phyloP scores from a whole-genome alignment of 1,140 invertebrate genomes.

The Trachymyrmex septentrionalis region DNA sequence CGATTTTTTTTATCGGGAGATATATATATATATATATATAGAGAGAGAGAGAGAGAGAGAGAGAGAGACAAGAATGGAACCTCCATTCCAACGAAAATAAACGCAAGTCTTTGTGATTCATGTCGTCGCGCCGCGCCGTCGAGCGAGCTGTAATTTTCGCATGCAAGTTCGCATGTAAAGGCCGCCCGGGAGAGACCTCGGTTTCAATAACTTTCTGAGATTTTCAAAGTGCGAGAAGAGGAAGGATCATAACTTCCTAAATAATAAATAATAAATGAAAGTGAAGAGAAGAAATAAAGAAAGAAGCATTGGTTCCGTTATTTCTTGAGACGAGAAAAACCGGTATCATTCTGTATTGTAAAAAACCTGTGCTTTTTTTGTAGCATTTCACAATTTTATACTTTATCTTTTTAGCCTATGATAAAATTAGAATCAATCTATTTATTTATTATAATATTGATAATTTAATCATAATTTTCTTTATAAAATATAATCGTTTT shows the following conservation, averaged over 20 bases:
- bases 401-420: background rate
- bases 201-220: slow-evolving; percentile 23
- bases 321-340: background rate
- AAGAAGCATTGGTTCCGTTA: background rate
- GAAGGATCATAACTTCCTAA: background rate
- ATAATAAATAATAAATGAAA: slow-evolving; percentile 34
- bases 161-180: slow-evolving; percentile 34
- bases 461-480: background rate
- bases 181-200: background rate
- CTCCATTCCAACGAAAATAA: slow-evolving; percentile 22
- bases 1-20: slow-evolving; percentile 8
- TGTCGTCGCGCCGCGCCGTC: background rate
- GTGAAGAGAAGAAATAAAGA: background rate
- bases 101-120: slow-evolving; percentile 30
- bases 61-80: background rate
- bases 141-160: slow-evolving; percentile 34
- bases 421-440: background rate
- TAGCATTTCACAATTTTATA: background rate
- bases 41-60: background rate
- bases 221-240: background rate
- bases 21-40: no score
- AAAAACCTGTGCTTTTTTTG: background rate
- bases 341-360: background rate
- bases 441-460: background rate
- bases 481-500: no score